Conservation (phyloP, 37 sponge, comb jelly and placozoan genomes). For the Diacarnus erythraeanus region DNA sequence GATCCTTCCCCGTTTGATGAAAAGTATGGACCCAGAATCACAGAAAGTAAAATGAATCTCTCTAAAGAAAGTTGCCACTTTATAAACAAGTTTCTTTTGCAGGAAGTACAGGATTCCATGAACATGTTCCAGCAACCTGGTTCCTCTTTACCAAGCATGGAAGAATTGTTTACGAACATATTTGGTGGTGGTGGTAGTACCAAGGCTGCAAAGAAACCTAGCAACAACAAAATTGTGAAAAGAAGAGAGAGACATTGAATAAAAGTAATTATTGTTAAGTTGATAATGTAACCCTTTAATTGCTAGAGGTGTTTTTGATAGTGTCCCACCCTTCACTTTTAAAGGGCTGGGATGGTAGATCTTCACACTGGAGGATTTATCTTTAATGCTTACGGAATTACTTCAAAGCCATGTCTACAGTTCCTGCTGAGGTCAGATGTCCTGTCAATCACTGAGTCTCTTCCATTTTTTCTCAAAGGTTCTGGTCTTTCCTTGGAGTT, state of each 20-base stretch:
- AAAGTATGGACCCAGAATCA: slow-evolving; percentile 76
- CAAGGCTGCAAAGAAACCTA: slow-evolving; percentile 8
- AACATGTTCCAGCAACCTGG: slow-evolving; percentile 50
- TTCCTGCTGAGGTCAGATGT: too few relatives aligned
- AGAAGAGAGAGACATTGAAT: slow-evolving; percentile 1
- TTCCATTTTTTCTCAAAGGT: too few relatives aligned
- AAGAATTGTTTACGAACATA: slow-evolving; percentile 73
- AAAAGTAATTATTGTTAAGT: not conserved
- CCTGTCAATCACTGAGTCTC: too few relatives aligned
- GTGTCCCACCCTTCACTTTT: not conserved
- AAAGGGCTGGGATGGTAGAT: too few relatives aligned
- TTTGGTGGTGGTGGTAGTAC: slow-evolving; percentile 80
- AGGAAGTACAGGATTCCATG: slow-evolving; percentile 85
- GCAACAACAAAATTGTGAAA: not conserved
- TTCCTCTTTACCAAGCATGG: slow-evolving; percentile 66
- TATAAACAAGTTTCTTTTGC: not conserved
- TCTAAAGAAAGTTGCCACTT: not conserved
- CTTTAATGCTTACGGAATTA: too few relatives aligned
- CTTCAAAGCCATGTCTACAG: too few relatives aligned
- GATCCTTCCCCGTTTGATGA: slow-evolving; percentile 82
- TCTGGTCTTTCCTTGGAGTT: too few relatives aligned
- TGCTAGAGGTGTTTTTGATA: not conserved
- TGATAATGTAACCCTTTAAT: not conserved
- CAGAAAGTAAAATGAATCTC: slow-evolving; percentile 62
- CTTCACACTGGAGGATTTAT: too few relatives aligned